These are phyloP conservation scores for Bambusicola thoracicus DNA, from an alignment of 2,113 vertebrate species.

Conservation along the genomic window DNA sequence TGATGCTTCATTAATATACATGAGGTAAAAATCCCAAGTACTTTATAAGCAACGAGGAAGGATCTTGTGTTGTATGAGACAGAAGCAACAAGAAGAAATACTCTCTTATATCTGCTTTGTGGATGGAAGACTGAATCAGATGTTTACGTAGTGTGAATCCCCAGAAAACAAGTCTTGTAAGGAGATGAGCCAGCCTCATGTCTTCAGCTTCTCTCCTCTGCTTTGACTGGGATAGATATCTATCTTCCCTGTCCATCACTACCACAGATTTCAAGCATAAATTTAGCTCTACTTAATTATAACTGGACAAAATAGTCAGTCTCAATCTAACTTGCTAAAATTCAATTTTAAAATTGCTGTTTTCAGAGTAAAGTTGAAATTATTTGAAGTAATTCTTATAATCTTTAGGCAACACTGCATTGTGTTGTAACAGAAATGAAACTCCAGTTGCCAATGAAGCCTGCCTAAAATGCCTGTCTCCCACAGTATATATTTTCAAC, in stretches of 20 bases:
- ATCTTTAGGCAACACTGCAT: slow-evolving; percentile 43
- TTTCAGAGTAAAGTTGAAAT: slow-evolving; percentile 26
- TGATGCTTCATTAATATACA: not conserved
- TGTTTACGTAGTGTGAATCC: not conserved
- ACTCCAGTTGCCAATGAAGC: not conserved
- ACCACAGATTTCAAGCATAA: not conserved
- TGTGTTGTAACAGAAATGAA: slow-evolving; percentile 1
- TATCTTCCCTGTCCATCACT: slow-evolving; percentile 10
- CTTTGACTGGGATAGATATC: not conserved
- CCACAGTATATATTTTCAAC: not conserved
- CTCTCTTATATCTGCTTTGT: not conserved
- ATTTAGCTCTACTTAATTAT: slow-evolving; percentile 44
- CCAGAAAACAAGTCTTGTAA: not conserved
- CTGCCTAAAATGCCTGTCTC: not conserved
- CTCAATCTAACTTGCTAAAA: slow-evolving; percentile 4
- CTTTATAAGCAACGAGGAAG: not conserved
- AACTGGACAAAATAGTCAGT: slow-evolving; percentile 16
- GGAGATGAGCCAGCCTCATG: not conserved
- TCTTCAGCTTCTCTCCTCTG: not conserved
- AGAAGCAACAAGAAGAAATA: not conserved
- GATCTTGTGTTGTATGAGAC: not conserved
- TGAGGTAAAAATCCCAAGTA: not conserved
- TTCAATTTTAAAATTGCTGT: not conserved
- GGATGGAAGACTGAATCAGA: not conserved
- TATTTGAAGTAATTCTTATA: slow-evolving; percentile 13